Base-by-base conservation (phyloP, 1,140 invertebrate species). In the Drosophila aff. region DNA sequence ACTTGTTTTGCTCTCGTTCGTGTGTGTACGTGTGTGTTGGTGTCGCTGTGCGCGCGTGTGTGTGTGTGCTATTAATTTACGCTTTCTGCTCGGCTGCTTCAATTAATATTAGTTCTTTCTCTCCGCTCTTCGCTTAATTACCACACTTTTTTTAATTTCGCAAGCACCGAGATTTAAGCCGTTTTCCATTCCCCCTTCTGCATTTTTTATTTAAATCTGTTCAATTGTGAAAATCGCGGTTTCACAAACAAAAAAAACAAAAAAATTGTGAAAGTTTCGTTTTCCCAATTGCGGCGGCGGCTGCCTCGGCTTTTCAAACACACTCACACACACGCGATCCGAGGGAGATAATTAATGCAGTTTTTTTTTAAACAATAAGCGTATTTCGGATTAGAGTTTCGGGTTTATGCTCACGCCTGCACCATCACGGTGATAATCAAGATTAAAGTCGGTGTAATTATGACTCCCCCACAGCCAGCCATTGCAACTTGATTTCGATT, bases 91-190 rank as follows among this genome's bases (percentile, higher is more conserved):
- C 81, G 81, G 85, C 75, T 90, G 85, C 79, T 81, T 90, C 86
- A 90, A 90, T 90, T 90, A 90, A 90, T 90, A 85, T 76, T 90
- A 90, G 84, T 90, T 91, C 79, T 74, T 85, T 90, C 53, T 73
- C 79, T 81, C 59, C 67, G 38, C 58, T 63, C 55, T 77, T 79
- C 82, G 64, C 79, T 77, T 87, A 87, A 82, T 87, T 86, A 79
- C 68, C 71, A 74, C 73, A 82, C 58, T 65, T 43, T 52, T 46
- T 46, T 67, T 41, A 10, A 60, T 78, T 78, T 77, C 63, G 74
- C 74, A 77, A 76, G 26, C 52, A 50, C 52, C 15, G 33, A 55
- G 52, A 55, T 38, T 38, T 41, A n/a, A 76, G 15, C 44, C 38
- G 57, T 38, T 49, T 68, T 40, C 36, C 60, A 6, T 23, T 53